Evolutionary conservation across 92 coral and sea anemone genomes (phyloP), one percentile per base, ranked within the genome.

Genomic region (Porites evermanni): DNA sequence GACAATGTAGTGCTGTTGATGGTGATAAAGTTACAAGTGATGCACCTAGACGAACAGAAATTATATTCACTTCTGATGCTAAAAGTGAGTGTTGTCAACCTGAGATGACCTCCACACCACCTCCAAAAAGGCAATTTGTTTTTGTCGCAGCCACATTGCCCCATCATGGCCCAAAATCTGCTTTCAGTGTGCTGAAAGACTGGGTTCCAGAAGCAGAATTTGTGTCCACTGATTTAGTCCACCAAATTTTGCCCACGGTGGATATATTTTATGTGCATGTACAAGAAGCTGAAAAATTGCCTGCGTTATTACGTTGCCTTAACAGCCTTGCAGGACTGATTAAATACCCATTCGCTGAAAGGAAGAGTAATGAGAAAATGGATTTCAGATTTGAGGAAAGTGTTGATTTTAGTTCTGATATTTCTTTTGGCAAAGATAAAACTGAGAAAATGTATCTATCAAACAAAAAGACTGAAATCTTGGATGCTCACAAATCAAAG

Each of bases 61-160:
- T 2, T 8, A 44, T 16, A 21, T 11, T 38, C 14, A 8, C 59
- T 17, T 21, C 38, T 12, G 60, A 23, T 19, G 20, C 51, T 71
- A 9, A 80, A 12, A 67, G 6, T n/a, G n/a, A n/a, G n/a, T n/a
- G n/a, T n/a, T n/a, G n/a, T n/a, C n/a, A n/a, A n/a, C n/a, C n/a
- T n/a, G 66, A 44, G 53, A 19, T 71, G 69, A 54, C 53, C 14
- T 4, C 73, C 18, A 10, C 29, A 47, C 26, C 74, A 71, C 29
- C 56, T 47, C 58, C 91, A 20, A 70, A 88, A 23, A 82, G 96
- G 75, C 99, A 97, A 86, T 97, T 97, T 82, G 70, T 97, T 3
- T 97, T 97, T 89, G 98, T 89, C 4, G 99, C 99, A 23, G 99
- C 99, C 17, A 97, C 99, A 53, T 64, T 97, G 44, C 99, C 99